phyloP scores from a whole-genome alignment of 2,113 vertebrate genomes.

The Regulus satrapa region DNA sequence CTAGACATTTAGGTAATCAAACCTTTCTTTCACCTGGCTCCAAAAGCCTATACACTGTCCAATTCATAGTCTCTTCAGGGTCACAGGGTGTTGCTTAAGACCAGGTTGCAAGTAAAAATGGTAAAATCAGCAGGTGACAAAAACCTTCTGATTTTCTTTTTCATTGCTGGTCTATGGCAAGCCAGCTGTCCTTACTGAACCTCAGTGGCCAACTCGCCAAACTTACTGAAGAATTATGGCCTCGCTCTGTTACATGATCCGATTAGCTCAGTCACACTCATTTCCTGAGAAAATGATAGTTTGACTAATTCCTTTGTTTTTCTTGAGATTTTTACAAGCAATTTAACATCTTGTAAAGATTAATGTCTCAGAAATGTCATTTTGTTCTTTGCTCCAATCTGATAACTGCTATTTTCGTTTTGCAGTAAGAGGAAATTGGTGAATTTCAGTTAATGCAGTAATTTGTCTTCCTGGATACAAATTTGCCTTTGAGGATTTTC shows the following conservation, averaged over 20 bases:
- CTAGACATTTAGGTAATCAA: neutral
- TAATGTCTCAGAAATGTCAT: neutral
- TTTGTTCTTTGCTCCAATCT: neutral
- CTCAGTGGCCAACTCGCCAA: neutral
- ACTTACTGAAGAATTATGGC: neutral
- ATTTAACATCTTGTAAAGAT: constrained; percentile 28
- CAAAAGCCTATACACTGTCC: fast-evolving
- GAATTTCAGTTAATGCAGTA: neutral
- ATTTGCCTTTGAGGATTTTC: neutral
- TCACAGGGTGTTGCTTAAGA: neutral
- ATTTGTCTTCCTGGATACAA: neutral
- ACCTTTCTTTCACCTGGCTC: neutral
- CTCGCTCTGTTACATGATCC: neutral
- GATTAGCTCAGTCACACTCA: neutral
- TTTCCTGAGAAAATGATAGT: neutral
- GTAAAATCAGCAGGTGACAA: neutral
- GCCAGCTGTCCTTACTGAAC: neutral
- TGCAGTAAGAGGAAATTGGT: neutral
- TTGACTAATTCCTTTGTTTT: constrained; percentile 13
- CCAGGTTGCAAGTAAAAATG: neutral
- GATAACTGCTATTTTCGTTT: neutral
- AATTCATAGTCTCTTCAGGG: neutral
- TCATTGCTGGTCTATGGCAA: neutral
- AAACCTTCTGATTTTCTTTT: neutral
- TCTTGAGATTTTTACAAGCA: constrained; percentile 17